A percentile compares a stretch with the other conserved stretches of the same genome.
phyloP scores from a whole-genome alignment of 1,140 invertebrate species.

The Drosophila tropicalis region DNA sequence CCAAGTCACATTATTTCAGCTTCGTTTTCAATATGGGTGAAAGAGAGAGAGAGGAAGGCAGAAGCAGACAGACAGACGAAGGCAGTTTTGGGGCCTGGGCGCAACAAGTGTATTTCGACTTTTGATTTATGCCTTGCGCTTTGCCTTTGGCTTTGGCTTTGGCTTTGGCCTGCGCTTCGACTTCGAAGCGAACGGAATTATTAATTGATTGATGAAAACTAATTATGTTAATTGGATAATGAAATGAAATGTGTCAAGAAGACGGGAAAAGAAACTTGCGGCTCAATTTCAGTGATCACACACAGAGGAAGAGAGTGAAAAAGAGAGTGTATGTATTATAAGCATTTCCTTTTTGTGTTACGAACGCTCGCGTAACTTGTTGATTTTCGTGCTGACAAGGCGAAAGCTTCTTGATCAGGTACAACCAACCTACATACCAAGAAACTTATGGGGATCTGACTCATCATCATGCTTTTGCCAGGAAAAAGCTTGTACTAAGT shows the following conservation, averaged over 20 bases:
- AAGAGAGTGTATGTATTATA: background rate
- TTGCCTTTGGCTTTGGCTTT: conserved; percentile 17
- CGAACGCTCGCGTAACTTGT: too few relatives aligned
- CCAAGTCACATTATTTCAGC: conserved; percentile 63
- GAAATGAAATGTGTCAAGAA: conserved; percentile 76
- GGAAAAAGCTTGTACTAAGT: conserved; percentile 16
- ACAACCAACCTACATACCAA: background rate
- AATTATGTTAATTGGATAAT: conserved; percentile 81
- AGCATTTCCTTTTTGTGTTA: background rate
- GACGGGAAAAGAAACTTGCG: conserved; percentile 31
- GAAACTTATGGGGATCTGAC: background rate
- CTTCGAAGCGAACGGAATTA: conserved; percentile 62
- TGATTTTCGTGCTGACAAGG: conserved; percentile 3
- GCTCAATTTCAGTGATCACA: conserved; percentile 37
- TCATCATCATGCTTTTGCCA: conserved; percentile 2
- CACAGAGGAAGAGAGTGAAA: conserved; percentile 18
- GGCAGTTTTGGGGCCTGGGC: conserved; percentile 44
- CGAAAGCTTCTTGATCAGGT: conserved; percentile 14
- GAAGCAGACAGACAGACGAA: background rate
- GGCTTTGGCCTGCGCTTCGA: conserved; percentile 35
- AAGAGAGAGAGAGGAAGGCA: background rate
- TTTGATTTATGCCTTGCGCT: conserved; percentile 77
- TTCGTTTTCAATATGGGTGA: conserved; percentile 55
- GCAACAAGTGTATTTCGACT: conserved; percentile 78
- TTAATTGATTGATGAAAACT: conserved; percentile 81